These are phyloP conservation scores for Brachionus plicatilis DNA, from an alignment of 1,140 invertebrate species.

Conservation along the genomic window DNA sequence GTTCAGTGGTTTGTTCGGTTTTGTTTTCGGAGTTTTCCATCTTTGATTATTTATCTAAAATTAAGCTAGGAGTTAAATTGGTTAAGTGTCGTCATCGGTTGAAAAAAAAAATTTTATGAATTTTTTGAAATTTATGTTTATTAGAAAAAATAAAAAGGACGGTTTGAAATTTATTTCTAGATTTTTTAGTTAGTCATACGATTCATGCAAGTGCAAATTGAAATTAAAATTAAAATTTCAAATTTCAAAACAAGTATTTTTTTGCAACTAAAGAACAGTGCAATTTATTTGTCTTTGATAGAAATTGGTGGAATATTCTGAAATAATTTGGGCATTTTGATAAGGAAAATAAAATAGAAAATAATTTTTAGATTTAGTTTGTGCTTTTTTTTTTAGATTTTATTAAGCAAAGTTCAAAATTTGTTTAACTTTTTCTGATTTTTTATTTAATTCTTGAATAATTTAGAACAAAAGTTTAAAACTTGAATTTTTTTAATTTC, in stretches of 20 bases:
- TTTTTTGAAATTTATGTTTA: neutral
- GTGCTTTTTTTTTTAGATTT: no score
- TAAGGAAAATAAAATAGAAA: no score
- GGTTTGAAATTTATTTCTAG: neutral
- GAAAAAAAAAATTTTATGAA: neutral
- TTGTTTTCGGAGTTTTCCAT: neutral
- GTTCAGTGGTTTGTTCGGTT: neutral
- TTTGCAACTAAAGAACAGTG: neutral
- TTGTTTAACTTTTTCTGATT: neutral
- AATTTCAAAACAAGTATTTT: neutral
- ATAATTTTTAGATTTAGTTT: no score
- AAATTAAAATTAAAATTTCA: neutral
- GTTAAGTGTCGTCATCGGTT: neutral
- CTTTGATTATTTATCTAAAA: neutral
- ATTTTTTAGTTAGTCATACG: neutral
- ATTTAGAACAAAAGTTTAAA: no score
- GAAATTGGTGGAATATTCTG: neutral
- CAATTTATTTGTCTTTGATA: neutral
- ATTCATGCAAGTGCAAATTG: neutral
- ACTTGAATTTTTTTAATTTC: no score
- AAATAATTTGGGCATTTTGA: no score
- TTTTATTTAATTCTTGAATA: neutral
- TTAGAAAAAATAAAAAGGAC: neutral
- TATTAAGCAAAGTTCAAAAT: neutral
- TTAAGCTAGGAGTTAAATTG: neutral